phyloP scores from a whole-genome alignment of 2,113 vertebrate genomes.

The Pituophis catenifer region DNA sequence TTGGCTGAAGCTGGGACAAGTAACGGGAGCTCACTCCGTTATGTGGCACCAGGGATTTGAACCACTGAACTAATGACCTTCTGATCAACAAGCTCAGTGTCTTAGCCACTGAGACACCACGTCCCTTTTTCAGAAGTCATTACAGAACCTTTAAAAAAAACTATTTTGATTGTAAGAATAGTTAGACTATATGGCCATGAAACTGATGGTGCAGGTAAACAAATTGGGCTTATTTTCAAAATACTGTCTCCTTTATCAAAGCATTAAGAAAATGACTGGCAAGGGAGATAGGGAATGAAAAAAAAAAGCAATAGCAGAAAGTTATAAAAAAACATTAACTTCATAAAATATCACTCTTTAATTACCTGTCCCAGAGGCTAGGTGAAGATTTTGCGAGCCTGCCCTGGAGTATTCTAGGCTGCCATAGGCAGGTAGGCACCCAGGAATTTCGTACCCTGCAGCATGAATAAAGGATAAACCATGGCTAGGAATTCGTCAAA shows the following conservation, averaged over 20 bases:
- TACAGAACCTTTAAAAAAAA: not conserved
- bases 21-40: too few species aligned
- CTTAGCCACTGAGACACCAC: too few species aligned
- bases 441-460: constrained; percentile 81
- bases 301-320: constrained; percentile 53
- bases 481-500: constrained; percentile 68
- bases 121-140: not conserved
- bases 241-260: constrained; percentile 5
- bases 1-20: too few species aligned
- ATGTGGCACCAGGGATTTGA: too few species aligned
- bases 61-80: too few species aligned
- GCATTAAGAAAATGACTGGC: constrained; percentile 23
- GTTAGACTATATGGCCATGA: constrained; percentile 46
- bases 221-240: constrained; percentile 36
- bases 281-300: constrained; percentile 22
- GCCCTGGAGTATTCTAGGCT: constrained; percentile 79
- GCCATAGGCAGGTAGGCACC: constrained; percentile 79
- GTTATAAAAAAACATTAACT: constrained; percentile 61
- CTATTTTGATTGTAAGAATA: not conserved
- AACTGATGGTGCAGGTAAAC: not conserved
- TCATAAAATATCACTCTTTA: constrained; percentile 65
- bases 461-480: constrained; percentile 78
- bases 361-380: constrained; percentile 82
- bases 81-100: too few species aligned
- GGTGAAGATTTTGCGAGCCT: constrained; percentile 79